These are phyloP conservation scores for Barnardius zonarius DNA, from an alignment of 2,113 vertebrate genomes.

Conservation along the genomic window DNA sequence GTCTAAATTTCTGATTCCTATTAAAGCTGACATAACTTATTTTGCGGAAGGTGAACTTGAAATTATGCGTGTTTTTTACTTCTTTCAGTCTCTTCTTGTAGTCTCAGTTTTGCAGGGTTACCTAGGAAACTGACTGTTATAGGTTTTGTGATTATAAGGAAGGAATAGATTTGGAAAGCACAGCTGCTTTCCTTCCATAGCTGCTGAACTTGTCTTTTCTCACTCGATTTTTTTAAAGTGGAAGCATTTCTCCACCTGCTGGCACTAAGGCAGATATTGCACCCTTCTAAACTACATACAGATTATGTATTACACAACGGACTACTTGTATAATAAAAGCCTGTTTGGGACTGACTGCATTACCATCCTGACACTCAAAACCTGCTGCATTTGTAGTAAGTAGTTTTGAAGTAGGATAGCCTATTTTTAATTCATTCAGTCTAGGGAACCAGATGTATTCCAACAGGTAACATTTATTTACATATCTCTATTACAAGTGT, in stretches of 20 bases:
- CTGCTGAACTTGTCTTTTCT: neutral
- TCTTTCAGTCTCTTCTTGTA: neutral
- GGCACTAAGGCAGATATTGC: neutral
- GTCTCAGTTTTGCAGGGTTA: neutral
- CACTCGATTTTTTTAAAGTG: neutral
- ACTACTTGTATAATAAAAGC: neutral
- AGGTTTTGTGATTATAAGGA: neutral
- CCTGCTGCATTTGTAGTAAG: neutral
- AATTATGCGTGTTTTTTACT: neutral
- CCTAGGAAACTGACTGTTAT: slow-evolving; percentile 44
- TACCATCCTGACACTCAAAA: neutral
- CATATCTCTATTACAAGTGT: neutral
- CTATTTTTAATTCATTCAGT: neutral
- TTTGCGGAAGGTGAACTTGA: neutral
- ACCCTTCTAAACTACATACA: neutral
- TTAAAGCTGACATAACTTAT: neutral
- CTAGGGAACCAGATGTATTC: neutral
- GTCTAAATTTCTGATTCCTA: neutral
- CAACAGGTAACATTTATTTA: neutral
- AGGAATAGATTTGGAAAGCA: neutral
- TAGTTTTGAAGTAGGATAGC: neutral
- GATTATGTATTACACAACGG: neutral
- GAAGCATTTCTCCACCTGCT: slow-evolving; percentile 58
- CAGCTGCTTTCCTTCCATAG: neutral
- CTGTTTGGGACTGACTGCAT: neutral